phyloP scores from a whole-genome alignment of 1,140 invertebrate species.

The Cyclargus thomasi region DNA sequence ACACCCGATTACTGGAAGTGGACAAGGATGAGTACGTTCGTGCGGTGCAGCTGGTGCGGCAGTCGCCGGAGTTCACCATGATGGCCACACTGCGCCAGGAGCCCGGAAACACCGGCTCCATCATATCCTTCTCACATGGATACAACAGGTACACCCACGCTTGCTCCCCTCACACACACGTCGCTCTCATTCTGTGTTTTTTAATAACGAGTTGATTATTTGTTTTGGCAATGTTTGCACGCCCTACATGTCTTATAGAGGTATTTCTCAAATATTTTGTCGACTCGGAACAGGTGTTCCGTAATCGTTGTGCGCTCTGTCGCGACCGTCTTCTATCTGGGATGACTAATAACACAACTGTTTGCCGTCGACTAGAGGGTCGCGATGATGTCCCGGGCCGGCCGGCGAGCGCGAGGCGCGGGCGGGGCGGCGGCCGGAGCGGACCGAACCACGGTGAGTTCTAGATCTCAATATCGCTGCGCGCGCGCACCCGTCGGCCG shows the following conservation, averaged over 20 bases:
- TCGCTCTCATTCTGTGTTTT: neutral
- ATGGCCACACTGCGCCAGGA: conserved; percentile 86
- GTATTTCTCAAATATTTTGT: neutral
- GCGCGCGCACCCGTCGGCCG: conserved; percentile 51
- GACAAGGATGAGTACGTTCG: conserved; percentile 79
- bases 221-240: neutral
- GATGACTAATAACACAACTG: conserved; percentile 22
- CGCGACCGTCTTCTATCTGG: neutral
- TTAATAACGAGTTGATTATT: neutral
- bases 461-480: conserved; percentile 76
- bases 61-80: conserved; percentile 87
- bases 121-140: conserved; percentile 87
- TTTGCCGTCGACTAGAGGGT: conserved; percentile 50
- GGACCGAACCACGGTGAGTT: conserved; percentile 61
- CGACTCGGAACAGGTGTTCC: neutral
- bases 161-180: too few species aligned
- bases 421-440: conserved; percentile 25
- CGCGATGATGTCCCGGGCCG: conserved; percentile 35
- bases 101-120: conserved; percentile 86
- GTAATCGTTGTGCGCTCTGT: too few species aligned
- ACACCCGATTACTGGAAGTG: conserved; percentile 83
- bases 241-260: neutral
- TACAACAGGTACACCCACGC: conserved; percentile 77
- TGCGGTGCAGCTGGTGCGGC: conserved; percentile 80
- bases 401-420: conserved; percentile 26